Evolutionary conservation across 2,113 vertebrate species (phyloP).

Genomic region (Dinomys branickii): DNA sequence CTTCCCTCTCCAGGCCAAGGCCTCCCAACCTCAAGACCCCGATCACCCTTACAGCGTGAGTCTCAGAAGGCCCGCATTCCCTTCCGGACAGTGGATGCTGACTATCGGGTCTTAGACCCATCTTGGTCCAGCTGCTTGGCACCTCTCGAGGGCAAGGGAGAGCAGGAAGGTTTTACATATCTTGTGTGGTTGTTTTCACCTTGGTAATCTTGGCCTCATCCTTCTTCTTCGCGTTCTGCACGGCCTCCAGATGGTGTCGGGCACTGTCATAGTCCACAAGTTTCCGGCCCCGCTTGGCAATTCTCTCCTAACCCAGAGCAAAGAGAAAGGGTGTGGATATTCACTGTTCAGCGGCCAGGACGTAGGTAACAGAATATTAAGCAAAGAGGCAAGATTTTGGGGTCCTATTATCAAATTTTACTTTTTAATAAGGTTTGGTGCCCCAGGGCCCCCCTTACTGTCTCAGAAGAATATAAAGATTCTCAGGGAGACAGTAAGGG

Average conservation of each 20-base stretch:
- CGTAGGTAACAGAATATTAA: background rate
- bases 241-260: slow-evolving; percentile 92
- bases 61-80: background rate
- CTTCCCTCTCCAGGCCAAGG: background rate
- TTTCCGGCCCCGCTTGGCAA: slow-evolving; percentile 94
- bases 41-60: background rate
- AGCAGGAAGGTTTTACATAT: background rate
- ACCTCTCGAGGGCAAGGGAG: background rate
- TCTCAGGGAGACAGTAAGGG: background rate
- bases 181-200: slow-evolving; percentile 82
- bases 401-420: background rate
- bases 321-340: background rate
- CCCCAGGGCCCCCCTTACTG: background rate
- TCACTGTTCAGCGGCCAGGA: background rate
- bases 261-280: slow-evolving; percentile 95
- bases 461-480: slow-evolving; percentile 1
- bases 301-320: slow-evolving; percentile 88
- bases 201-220: slow-evolving; percentile 94
- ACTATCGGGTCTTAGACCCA: background rate
- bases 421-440: slow-evolving; percentile 32
- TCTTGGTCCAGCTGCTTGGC: background rate
- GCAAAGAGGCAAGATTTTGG: background rate
- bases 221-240: slow-evolving; percentile 94
- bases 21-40: background rate
- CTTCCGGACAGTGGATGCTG: background rate